A percentile compares a stretch with the other conserved stretches of the same genome.
These are phyloP conservation scores for Atethmia centrago DNA, from an alignment of 2,888 invertebrate species.

Conservation along the genomic window DNA sequence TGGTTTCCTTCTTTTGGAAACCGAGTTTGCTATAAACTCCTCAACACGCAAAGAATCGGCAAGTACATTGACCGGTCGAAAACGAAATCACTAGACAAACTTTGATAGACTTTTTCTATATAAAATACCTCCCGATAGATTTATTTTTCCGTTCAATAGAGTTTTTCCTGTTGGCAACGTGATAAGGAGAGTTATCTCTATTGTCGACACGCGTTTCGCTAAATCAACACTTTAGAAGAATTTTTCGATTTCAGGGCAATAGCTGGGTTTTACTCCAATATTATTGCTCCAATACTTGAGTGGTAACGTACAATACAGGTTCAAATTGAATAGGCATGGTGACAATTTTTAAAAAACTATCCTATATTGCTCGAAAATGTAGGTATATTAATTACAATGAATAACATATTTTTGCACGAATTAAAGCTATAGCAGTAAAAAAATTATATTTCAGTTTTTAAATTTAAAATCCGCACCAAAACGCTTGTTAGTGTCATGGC, in stretches of 20 bases:
- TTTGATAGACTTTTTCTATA: neutral
- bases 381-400: too few species aligned
- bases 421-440: too few species aligned
- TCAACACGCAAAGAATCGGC: neutral
- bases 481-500: too few species aligned
- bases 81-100: neutral
- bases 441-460: too few species aligned
- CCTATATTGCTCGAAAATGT: too few species aligned
- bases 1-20: neutral
- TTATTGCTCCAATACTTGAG: constrained; percentile 17
- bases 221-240: constrained; percentile 29
- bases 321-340: too few species aligned
- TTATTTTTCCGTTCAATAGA: constrained; percentile 22
- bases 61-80: neutral
- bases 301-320: too few species aligned
- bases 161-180: constrained; percentile 19
- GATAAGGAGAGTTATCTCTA: constrained; percentile 24
- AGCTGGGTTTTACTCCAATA: constrained; percentile 10
- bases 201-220: constrained; percentile 33
- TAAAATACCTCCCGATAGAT: constrained; percentile 1
- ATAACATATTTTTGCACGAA: too few species aligned
- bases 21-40: neutral
- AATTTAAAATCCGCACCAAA: too few species aligned
- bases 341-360: too few species aligned
- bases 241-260: constrained; percentile 35